These are phyloP conservation scores for Cherax quadricarinatus DNA, from an alignment of 1,140 invertebrate genomes.

Conservation along the genomic window DNA sequence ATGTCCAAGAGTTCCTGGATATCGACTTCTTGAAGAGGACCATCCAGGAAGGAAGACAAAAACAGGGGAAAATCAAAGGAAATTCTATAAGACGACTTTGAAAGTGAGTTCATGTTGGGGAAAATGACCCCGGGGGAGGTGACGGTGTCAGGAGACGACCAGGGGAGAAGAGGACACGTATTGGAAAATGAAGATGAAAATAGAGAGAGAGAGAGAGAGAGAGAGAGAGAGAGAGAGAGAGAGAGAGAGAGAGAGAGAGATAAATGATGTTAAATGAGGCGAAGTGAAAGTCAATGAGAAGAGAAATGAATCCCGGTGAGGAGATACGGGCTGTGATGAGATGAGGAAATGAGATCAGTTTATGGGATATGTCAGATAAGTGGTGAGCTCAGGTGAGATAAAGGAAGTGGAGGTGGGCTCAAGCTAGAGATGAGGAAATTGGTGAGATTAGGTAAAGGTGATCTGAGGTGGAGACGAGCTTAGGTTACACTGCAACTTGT, in stretches of 20 bases:
- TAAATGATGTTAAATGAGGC: neutral
- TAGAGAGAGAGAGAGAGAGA: neutral
- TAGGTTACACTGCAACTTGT: neutral
- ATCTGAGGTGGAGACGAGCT: neutral
- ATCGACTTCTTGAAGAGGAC: too few relatives aligned
- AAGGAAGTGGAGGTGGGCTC: neutral
- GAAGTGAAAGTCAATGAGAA: neutral
- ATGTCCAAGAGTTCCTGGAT: too few relatives aligned
- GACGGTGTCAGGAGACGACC: neutral
- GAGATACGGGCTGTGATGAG: neutral
- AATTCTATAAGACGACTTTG: too few relatives aligned
- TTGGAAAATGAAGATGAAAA: neutral
- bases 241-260: neutral
- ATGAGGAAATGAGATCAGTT: neutral
- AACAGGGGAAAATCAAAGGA: too few relatives aligned
- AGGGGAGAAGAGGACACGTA: neutral
- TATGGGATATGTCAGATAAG: neutral
- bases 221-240: neutral
- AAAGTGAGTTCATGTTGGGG: neutral
- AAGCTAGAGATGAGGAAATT: neutral
- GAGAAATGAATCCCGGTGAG: neutral
- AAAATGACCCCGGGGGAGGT: neutral
- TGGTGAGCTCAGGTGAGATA: neutral
- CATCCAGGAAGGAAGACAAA: too few relatives aligned
- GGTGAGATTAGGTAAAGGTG: neutral